Evolutionary conservation across 2,888 invertebrate species (phyloP), one percentile per base, ranked within the genome.

Genomic region (Parochlus steinenii): DNA sequence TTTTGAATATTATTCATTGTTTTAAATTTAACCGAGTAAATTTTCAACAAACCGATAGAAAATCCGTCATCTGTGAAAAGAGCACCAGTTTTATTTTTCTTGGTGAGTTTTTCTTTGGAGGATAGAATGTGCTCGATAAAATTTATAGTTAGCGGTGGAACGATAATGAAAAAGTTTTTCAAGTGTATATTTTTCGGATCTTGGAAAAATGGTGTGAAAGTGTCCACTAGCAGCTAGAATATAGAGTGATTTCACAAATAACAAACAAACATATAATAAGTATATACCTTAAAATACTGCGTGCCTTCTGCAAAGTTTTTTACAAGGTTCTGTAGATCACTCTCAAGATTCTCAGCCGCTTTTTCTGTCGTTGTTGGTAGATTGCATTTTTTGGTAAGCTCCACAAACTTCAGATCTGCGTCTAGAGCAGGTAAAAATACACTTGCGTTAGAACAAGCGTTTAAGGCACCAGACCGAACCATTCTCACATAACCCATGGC

Each of bases 31-130:
- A 37, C 6, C 22, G 22, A n/a, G n/a, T n/a, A n/a, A n/a, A n/a
- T n/a, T n/a, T n/a, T n/a, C n/a, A n/a, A n/a, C 12, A 69, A 62
- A 52, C 95, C 98, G 72, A 98, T 85, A 4, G 92, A 83, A 62
- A 98, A 97, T 10, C 98, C 98, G 58, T 98, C 98, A 57, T 98
- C 97, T 8, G 93, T 92, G 53, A 98, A 92, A 2, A 87, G 76
- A 31, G 87, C 82, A 10, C 83, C 86, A 10, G 67, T 65, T 61
- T 80, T 82, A 52, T 82, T 82, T 53, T 87, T 89, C 53, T 92
- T 92, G 41, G 74, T 79, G 58, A 97, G 73, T 56, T 85, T 83
- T 49, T 95, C 92, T 53, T 93, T 93, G 42, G 83, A 81, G 29
- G 78, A 71, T 41, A 95, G 73, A 46, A 89, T 80, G 54, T 95